These are phyloP conservation scores for Spinus olivaceus DNA, from an alignment of 2,797 vertebrate genomes.

Conservation along the genomic window DNA sequence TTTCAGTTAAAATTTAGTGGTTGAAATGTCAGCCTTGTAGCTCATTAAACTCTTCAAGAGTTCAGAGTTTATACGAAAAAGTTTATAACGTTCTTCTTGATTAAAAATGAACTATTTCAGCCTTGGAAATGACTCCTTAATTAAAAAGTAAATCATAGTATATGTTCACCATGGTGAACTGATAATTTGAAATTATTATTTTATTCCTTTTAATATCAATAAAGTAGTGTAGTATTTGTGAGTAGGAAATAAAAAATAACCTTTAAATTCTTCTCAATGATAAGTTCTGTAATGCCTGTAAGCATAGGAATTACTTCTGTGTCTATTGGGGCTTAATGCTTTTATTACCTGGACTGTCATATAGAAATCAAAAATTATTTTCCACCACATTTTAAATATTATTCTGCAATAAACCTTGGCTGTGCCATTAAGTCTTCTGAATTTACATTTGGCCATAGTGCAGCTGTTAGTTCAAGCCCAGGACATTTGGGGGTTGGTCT, in stretches of 20 bases:
- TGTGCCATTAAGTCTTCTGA: slow-evolving; percentile 9
- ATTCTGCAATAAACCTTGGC: slow-evolving; percentile 25
- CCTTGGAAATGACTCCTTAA: slow-evolving; percentile 47
- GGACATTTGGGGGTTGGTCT: neutral
- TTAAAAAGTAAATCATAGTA: slow-evolving; percentile 49
- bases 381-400: slow-evolving; percentile 13
- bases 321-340: slow-evolving; percentile 1
- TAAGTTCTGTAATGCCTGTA: neutral
- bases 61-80: slow-evolving; percentile 28
- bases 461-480: neutral
- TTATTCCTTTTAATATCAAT: slow-evolving; percentile 48
- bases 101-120: slow-evolving; percentile 53
- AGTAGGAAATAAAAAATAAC: neutral
- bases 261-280: neutral
- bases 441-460: neutral
- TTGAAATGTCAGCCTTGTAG: slow-evolving; percentile 26
- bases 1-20: slow-evolving; percentile 39
- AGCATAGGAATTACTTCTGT: neutral
- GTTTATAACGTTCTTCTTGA: slow-evolving; percentile 30
- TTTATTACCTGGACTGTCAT: slow-evolving; percentile 7
- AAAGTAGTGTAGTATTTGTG: neutral
- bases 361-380: neutral
- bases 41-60: slow-evolving; percentile 38
- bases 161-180: slow-evolving; percentile 35
- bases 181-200: slow-evolving; percentile 56